Evolutionary conservation across 2,888 invertebrate species (phyloP).

Genomic region (Flabesymbios commensalis): DNA sequence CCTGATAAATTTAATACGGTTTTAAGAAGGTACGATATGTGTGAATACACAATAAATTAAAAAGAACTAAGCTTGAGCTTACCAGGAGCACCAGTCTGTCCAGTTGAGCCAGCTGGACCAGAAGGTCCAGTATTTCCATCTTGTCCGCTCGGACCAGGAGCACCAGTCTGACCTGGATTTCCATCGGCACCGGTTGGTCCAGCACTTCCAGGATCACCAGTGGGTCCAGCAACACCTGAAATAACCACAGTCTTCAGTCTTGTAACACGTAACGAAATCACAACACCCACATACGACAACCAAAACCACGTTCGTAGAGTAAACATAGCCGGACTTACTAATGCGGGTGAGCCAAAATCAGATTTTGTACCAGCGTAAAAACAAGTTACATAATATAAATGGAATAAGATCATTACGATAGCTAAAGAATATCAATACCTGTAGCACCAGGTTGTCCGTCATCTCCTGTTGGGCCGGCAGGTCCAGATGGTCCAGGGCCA

Average conservation of each 20-base stretch:
- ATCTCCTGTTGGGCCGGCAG: neutral
- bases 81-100: constrained; percentile 25
- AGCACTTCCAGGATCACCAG: constrained; percentile 22
- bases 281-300: no score
- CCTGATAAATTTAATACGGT: no score
- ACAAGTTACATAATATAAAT: no score
- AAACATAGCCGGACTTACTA: no score
- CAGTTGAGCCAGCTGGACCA: constrained; percentile 18
- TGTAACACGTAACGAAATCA: no score
- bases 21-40: no score
- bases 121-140: constrained; percentile 11
- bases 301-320: no score
- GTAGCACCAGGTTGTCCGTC: constrained; percentile 30
- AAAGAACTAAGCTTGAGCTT: no score
- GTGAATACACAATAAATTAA: no score
- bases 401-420: no score
- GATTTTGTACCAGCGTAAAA: constrained; percentile 15
- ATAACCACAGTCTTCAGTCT: no score
- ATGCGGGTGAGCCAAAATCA: constrained; percentile 1
- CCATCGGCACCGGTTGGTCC: constrained; percentile 22
- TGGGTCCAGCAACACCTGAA: constrained; percentile 14
- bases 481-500: constrained; percentile 20
- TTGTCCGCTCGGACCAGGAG: constrained; percentile 19
- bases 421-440: no score
- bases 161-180: constrained; percentile 17